Evolutionary conservation across 2,113 vertebrate genomes (phyloP).

Genomic region (Agapornis roseicollis): DNA sequence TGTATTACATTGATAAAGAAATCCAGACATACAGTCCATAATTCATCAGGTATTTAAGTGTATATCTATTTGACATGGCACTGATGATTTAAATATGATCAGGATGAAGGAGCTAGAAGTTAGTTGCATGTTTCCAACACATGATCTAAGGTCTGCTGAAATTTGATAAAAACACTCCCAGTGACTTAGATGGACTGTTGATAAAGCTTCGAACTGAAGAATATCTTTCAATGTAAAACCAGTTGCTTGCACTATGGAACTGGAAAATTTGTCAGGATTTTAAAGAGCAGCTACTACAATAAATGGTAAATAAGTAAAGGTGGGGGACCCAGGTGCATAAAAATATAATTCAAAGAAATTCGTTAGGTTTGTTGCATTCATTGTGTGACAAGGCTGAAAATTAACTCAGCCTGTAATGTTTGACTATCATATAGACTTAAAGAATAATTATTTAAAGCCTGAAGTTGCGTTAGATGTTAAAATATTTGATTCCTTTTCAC

Average conservation of each 20-base stretch:
- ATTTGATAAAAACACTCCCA: background rate
- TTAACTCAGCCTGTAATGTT: background rate
- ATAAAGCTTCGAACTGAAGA: background rate
- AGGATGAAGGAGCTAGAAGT: background rate
- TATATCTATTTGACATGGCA: background rate
- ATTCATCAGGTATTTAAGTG: background rate
- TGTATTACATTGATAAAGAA: background rate
- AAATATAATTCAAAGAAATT: background rate
- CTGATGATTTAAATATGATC: background rate
- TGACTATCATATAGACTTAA: background rate
- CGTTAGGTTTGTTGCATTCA: background rate
- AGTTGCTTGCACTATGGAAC: background rate
- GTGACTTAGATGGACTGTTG: background rate
- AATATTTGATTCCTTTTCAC: constrained; percentile 1
- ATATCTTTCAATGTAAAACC: background rate
- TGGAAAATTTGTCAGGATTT: background rate
- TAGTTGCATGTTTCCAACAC: background rate
- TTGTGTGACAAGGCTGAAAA: background rate
- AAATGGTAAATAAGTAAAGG: background rate
- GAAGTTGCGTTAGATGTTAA: background rate
- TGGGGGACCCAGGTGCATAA: background rate
- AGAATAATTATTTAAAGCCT: background rate
- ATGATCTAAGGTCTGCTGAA: background rate
- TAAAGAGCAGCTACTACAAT: background rate
- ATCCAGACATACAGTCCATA: background rate